Base-by-base conservation (phyloP, 2,797 vertebrate species). In the Ispidina lecontei region DNA sequence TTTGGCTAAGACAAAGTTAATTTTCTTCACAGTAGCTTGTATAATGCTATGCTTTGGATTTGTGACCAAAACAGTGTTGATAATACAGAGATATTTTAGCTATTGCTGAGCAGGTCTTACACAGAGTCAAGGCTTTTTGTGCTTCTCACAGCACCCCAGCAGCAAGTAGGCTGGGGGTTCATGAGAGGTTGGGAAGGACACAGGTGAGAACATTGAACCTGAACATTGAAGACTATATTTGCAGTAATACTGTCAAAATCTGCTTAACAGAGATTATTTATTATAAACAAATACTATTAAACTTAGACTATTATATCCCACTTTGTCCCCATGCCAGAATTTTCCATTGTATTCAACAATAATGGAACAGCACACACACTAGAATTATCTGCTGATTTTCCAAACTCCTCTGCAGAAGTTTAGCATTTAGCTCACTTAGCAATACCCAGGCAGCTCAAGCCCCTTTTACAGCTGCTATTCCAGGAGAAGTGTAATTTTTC, bases 321-420 rank as follows among this genome's bases (percentile, higher is more conserved):
- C 11, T 73, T 89, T 67, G 21, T 55, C 26, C 58, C 46, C 69
- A 29, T 28, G 58, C 11, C 26, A 52, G 29, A 87, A 44, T 52
- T 83, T 83, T 71, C 75, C 29, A 18, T 60, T 77, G 22, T 68
- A 54, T 76, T 43, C n/a, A 58, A 68, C 14, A 76, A 70, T 25
- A 84, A 74, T 8, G 12, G 7, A 79, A 70, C 23, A 43, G 21
- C n/a, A 74, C 4, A 41, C 23, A 26, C 17, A 26, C 11, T 44
- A 46, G 47, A 83, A 93, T 64, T 37, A 47, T 59, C 75, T 74
- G 68, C 35, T 74, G 31, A 82, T 70, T 82, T 92, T 93, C 83
- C 65, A n/a, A 72, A 68, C 20, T 80, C 19, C 10, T 74, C 49
- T 72, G 59, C 28, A 92, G 19, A 80, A 71, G 5, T 80, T 72